Base-by-base conservation (phyloP, 2,113 vertebrate species). In the Myxocyprinus asiaticus region DNA sequence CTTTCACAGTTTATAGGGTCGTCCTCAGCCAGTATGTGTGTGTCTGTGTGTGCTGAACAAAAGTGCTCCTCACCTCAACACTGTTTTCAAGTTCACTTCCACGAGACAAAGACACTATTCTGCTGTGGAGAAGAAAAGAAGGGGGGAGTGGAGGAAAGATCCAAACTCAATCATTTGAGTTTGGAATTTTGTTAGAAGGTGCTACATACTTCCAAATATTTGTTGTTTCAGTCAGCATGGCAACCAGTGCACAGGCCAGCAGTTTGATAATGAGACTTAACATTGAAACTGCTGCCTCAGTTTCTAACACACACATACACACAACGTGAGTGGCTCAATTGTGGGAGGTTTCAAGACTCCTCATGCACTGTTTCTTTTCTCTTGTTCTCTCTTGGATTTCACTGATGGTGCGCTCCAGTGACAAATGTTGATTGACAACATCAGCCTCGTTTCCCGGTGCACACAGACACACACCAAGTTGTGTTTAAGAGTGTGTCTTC, bases 161-260 rank as follows among this genome's bases (percentile, higher is more conserved):
- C 93, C 92, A 94, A 95, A 33, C 22, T 33, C 22, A 33, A 95
- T 94, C 94, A 94, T 91, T 94, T 90, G 91, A 81, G 87, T 87
- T 90, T 92, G 93, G 91, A 94, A 93, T 94, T 95, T 93, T 88
- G 87, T 89, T 90, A 89, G 93, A 96, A 95, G 94, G 97, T 95
- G 95, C 93, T 92, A 94, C 94, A 92, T 92, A 93, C 90, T 84
- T 94, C 88, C 89, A 95, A 94, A 94, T 96, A 95, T 96, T 98
- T 98, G 96, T 96, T 97, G 89, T 90, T 92, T 83, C 64, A 78
- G 90, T 96, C 90, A 90, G 91, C 93, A 91, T 79, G 88, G 94
- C 90, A 96, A 96, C 94, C 82, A 80, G 48, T 51, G 67, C 69
- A 84, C 89, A 89, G 90, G 89, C 85, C 86, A 87, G 84, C 64